Base-by-base conservation (phyloP, 53 echinoderm and acorn worm genomes). In the Henricia sp. region DNA sequence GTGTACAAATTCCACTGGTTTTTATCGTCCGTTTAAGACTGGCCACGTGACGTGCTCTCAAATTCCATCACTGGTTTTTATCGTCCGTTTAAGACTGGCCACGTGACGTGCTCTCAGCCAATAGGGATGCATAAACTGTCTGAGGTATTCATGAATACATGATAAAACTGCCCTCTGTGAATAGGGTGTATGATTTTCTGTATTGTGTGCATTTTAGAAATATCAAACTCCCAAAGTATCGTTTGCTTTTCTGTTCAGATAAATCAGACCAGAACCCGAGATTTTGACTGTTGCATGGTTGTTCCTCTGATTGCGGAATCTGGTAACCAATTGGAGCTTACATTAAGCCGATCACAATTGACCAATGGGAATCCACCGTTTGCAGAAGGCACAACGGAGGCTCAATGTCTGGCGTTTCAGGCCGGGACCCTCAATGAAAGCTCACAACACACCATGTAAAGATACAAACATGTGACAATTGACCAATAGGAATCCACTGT, bases 281-380 rank as follows among this genome's bases (percentile, higher is more conserved):
- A 92, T 63, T 99, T 99, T 90, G 99, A 99, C 90, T 99, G 99
- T 72, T 99, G 99, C 62, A 94, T 92, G 94, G 94, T 99, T 32
- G 99, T 99, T 17, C 99, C 99, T 2, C 69, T 99, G 60, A 99
- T 99, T 42, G 86, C 99, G 3, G 92, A 95, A 37, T 94, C 99
- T 0, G 92, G 89, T 16, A 92, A 92, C 80, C 89, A 88, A 65
- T 42, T 99, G 16, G 92, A 99, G 34, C 28, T 94, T 38, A 83
- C 89, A 27, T 40, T 99, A 13, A 91, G 94, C 50, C 94, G 99
- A 9, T 94, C 89, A 41, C 92, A 88, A 11, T 27, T 82, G 25
- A 74, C 88, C 59, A 84, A 90, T 62, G 42, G 43, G 19, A 67
- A 74, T 50, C 57, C n/a, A n/a, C n/a, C n/a, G n/a, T 84, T 84